Base-by-base conservation (phyloP, 1,140 invertebrate genomes). In the Ceratina calcarata region DNA sequence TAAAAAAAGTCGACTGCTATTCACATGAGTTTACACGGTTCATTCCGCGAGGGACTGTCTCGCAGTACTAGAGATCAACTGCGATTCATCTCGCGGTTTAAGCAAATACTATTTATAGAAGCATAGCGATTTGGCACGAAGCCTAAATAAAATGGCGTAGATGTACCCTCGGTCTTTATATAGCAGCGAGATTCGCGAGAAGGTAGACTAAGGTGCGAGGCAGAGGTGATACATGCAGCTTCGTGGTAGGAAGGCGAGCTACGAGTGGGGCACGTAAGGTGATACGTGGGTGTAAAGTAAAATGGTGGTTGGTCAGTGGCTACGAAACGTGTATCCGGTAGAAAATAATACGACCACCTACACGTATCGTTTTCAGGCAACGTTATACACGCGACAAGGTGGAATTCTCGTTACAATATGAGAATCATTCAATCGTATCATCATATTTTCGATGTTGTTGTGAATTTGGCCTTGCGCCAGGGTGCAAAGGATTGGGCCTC, bases 261-360 rank as follows among this genome's bases (percentile, higher is more conserved):
- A 16, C 70, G 78, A 83, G 82, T 80, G 84, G 88, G 89, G 80
- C 76, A 80, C 65, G 83, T 90, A 86, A 92, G 90, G 90, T 88
- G 91, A 90, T 89, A 90, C 87, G 90, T 91, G 90, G 90, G 89
- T 91, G 90, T 82, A 85, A 90, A 92, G 86, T 90, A 92, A 91
- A 91, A 92, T 92, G 89, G 90, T 89, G 90, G 88, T 67, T 79
- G 74, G 61, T 78, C 78, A 82, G 79, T 76, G 80, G 77, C 64
- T 81, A 22, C 15, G 70, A 73, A 22, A 85, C 85, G 78, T 82
- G 81, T 45, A 16, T 27, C 13, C 66, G 75, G 61, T 57, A 68
- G 8, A 22, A 65, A 37, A 45, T n/a, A n/a, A 45, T 45, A 45
- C 37, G 37, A 45, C 37, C 2, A 10, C 37, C 37, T 45, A 10